Conservation (phyloP, 2,888 invertebrate species). For the Leuctra nigra region DNA sequence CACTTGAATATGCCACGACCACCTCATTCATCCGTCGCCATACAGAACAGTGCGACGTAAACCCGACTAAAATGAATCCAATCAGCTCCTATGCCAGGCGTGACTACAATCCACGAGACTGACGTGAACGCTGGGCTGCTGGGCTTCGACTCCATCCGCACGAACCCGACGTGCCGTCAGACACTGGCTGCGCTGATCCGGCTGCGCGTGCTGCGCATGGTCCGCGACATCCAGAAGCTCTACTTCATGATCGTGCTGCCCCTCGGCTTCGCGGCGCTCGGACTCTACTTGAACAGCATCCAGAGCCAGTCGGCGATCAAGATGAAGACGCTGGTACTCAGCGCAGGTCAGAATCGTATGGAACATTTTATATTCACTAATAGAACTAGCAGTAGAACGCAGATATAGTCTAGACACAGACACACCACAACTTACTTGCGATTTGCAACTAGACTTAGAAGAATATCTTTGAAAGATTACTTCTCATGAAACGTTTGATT, state of each 20-base stretch:
- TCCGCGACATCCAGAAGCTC: constrained; percentile 62
- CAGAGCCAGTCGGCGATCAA: constrained; percentile 53
- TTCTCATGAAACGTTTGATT: too few relatives aligned
- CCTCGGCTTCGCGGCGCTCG: constrained; percentile 57
- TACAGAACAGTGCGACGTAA: too few relatives aligned
- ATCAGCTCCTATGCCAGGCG: too few relatives aligned
- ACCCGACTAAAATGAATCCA: too few relatives aligned
- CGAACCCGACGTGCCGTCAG: constrained; percentile 54
- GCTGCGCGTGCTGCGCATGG: constrained; percentile 56
- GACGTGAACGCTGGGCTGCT: constrained; percentile 12
- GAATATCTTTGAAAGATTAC: too few relatives aligned
- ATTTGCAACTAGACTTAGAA: too few relatives aligned
- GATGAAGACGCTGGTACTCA: constrained; percentile 55
- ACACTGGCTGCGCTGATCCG: constrained; percentile 60
- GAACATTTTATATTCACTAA: too few relatives aligned
- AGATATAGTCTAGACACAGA: too few relatives aligned
- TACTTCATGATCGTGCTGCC: constrained; percentile 70
- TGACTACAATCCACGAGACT: background rate
- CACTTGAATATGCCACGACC: too few relatives aligned
- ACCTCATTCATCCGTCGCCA: too few relatives aligned
- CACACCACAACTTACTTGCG: too few relatives aligned
- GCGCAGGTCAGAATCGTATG: constrained; percentile 44
- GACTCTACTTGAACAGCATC: constrained; percentile 56
- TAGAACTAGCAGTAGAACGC: too few relatives aligned
- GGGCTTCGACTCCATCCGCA: constrained; percentile 55